Percentiles rank a stretch among this genome's conserved stretches.
These are phyloP conservation scores for Parambassis ranga DNA, from an alignment of 2,797 vertebrate genomes.

Conservation along the genomic window DNA sequence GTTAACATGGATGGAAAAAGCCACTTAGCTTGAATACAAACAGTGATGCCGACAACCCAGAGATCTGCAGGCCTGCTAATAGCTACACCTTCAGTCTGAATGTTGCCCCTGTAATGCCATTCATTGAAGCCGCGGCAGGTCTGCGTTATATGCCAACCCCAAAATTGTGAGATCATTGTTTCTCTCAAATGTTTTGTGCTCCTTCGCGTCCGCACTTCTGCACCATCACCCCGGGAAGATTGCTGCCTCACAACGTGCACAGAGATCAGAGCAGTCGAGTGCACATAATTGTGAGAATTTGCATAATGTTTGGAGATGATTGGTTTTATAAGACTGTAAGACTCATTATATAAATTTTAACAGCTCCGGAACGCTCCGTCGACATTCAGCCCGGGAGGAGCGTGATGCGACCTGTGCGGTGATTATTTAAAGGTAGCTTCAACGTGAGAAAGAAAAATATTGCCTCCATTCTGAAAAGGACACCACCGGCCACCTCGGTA, in stretches of 20 bases:
- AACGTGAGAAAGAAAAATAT: slow-evolving; percentile 18
- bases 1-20: slow-evolving; percentile 17
- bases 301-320: slow-evolving; percentile 33
- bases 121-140: slow-evolving; percentile 26
- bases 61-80: slow-evolving; percentile 37
- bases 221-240: slow-evolving; percentile 54
- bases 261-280: slow-evolving; percentile 25
- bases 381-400: slow-evolving; percentile 43
- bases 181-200: slow-evolving; percentile 12
- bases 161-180: slow-evolving; percentile 18
- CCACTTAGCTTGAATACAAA: slow-evolving; percentile 31
- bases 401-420: slow-evolving; percentile 18
- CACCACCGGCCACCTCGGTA: slow-evolving; percentile 51
- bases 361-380: slow-evolving; percentile 12
- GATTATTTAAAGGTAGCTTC: slow-evolving; percentile 32
- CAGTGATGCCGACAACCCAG: slow-evolving; percentile 18
- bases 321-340: slow-evolving; percentile 6
- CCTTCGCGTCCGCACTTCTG: slow-evolving; percentile 45
- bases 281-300: slow-evolving; percentile 35
- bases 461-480: slow-evolving; percentile 50
- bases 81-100: slow-evolving; percentile 33
- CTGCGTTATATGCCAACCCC: slow-evolving; percentile 29
- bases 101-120: slow-evolving; percentile 11
- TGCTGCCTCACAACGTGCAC: slow-evolving; percentile 33
- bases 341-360: not conserved